These are phyloP conservation scores for Asbolus verrucosus DNA, from an alignment of 1,140 invertebrate genomes.

Conservation along the genomic window DNA sequence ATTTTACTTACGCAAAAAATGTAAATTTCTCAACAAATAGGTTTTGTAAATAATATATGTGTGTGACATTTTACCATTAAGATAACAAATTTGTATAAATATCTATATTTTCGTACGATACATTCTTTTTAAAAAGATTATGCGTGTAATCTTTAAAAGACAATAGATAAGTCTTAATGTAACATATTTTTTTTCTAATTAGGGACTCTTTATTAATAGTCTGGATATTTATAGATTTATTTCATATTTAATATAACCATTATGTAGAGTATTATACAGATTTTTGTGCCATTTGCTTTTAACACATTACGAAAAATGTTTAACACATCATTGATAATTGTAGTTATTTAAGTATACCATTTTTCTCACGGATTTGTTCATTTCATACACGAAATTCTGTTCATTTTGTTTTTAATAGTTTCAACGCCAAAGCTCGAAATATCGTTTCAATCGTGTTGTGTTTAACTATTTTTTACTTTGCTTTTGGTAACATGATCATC, in stretches of 20 bases:
- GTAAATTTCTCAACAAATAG: conserved; percentile 38
- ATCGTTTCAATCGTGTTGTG: conserved; percentile 8
- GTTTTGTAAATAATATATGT: conserved; percentile 40
- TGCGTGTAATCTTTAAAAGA: conserved; percentile 54
- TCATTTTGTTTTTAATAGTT: not conserved
- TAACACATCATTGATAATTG: too few species aligned
- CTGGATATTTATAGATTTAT: conserved; percentile 42
- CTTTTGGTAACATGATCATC: conserved; percentile 1
- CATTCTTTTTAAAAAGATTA: conserved; percentile 41
- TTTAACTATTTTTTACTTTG: too few species aligned
- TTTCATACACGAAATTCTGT: too few species aligned
- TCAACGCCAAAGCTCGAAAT: conserved; percentile 17
- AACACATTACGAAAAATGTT: conserved; percentile 40
- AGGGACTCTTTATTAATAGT: conserved; percentile 25
- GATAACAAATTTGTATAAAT: conserved; percentile 53
- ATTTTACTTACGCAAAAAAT: conserved; percentile 21
- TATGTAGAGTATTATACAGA: conserved; percentile 48
- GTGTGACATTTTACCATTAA: conserved; percentile 45
- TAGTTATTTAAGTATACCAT: not conserved
- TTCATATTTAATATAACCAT: conserved; percentile 46
- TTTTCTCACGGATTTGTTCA: too few species aligned
- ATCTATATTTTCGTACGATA: conserved; percentile 57
- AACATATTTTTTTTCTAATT: conserved; percentile 50
- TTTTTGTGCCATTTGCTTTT: conserved; percentile 58
- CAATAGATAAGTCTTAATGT: conserved; percentile 56